phyloP scores from a whole-genome alignment of 1,140 invertebrate genomes.

The Drosophila biarmipes region DNA sequence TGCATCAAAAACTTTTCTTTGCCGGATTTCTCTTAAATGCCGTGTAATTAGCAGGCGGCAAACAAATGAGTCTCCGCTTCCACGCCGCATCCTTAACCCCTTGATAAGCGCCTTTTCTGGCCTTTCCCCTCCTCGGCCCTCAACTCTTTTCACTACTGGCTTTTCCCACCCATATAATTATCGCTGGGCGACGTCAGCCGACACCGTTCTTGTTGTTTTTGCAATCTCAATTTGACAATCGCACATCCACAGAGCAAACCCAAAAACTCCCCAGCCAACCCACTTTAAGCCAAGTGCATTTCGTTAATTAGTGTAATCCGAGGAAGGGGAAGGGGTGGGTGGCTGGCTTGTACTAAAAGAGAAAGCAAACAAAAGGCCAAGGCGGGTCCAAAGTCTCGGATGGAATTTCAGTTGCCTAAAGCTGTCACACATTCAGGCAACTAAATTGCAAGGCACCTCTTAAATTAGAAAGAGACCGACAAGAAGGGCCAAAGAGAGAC shows the following conservation, averaged over 20 bases:
- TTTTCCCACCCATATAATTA: conserved; percentile 55
- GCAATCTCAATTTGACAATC: conserved; percentile 63
- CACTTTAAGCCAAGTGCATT: conserved; percentile 68
- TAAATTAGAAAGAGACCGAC: conserved; percentile 12
- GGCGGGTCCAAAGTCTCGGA: conserved; percentile 42
- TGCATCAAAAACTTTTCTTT: conserved; percentile 35
- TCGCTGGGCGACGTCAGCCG: conserved; percentile 49
- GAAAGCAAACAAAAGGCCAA: conserved; percentile 68
- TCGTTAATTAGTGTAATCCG: conserved; percentile 79
- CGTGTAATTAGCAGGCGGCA: conserved; percentile 62
- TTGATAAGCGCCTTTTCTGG: conserved; percentile 1
- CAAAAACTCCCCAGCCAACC: not conserved
- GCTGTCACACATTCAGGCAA: conserved; percentile 48
- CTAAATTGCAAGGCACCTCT: conserved; percentile 47
- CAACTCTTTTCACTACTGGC: conserved; percentile 1
- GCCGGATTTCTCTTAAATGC: conserved; percentile 40
- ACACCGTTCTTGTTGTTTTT: conserved; percentile 39
- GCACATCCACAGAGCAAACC: conserved; percentile 40
- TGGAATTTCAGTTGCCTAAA: conserved; percentile 59
- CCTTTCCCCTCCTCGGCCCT: not conserved
- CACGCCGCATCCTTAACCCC: conserved; percentile 22
- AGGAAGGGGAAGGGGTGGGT: not conserved
- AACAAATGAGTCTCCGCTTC: conserved; percentile 35
- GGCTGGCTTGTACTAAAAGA: conserved; percentile 7
- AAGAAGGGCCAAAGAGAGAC: not conserved